Base-by-base conservation (phyloP, 2,797 vertebrate species). In the Tachyglossus aculeatus region DNA sequence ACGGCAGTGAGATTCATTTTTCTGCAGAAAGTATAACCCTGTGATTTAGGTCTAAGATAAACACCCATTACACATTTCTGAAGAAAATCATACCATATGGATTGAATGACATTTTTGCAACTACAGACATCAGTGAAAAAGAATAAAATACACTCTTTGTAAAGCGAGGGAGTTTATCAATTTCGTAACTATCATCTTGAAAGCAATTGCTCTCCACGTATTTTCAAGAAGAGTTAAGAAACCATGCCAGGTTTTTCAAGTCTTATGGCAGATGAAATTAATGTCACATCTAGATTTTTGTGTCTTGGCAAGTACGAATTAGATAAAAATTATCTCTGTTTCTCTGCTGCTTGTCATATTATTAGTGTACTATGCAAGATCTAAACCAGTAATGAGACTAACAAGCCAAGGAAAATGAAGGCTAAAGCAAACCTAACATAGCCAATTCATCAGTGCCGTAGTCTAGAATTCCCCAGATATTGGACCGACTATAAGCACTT, bases 31-130 rank as follows among this genome's bases (percentile, higher is more conserved):
- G 9, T 29, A 24, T 27, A 4, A 25, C 32, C 41, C 52, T 70
- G 40, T 71, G 38, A 33, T 52, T 77, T 70, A 22, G 33, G 33
- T 9, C 74, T 0, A 1, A 43, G 62, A 50, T 70, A 87, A 81
- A 76, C 29, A 61, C 58, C 45, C 55, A 18, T 67, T 78, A 37
- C 33, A 84, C 82, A 85, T 80, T 50, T 41, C 0, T 72, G 81
- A 81, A 78, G 57, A 67, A 80, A 58, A 76, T 67, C 66, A 41
- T 82, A 60, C 66, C 76, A 62, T 82, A 83, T 77, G 59, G 69
- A 16, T 62, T 80, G 80, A n/a, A 53, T 48, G 24, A 55, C 70
- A n/a, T n/a, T n/a, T n/a, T n/a, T n/a, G n/a, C n/a, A 47, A 57
- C 9, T 44, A 1, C 41, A 78, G 76, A 69, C 76, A 48, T 38